Evolutionary conservation across 2,797 vertebrate genomes (phyloP).

Genomic region (Chloroceryle inda): DNA sequence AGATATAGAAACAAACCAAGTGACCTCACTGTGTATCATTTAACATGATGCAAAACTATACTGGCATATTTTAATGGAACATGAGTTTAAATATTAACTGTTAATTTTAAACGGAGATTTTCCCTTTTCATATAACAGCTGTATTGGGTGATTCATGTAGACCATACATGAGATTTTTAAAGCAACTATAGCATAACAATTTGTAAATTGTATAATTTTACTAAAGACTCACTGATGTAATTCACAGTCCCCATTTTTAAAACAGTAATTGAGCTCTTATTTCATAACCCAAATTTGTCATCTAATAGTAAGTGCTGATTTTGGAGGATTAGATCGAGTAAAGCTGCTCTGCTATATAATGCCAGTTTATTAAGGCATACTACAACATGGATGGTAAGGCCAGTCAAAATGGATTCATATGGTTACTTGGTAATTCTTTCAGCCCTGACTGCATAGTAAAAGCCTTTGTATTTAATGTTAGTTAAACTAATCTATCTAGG

Average conservation of each 20-base stretch:
- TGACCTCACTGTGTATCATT: neutral
- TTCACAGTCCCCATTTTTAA: neutral
- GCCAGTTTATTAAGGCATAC: neutral
- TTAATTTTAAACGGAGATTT: conserved; percentile 13
- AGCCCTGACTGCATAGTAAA: neutral
- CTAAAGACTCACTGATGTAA: neutral
- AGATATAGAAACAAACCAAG: neutral
- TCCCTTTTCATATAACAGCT: neutral
- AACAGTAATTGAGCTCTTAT: neutral
- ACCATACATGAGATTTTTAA: neutral
- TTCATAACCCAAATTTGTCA: neutral
- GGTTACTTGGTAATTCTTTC: neutral
- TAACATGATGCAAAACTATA: neutral
- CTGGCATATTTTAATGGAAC: neutral
- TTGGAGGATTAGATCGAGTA: conserved; percentile 10
- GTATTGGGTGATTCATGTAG: neutral
- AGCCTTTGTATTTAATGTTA: neutral
- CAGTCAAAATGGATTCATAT: neutral
- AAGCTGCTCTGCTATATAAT: neutral
- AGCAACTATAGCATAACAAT: neutral
- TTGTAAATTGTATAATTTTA: neutral
- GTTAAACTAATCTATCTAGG: neutral
- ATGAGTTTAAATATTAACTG: neutral
- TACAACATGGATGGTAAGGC: neutral
- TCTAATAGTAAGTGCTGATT: neutral